These are phyloP conservation scores for Leptoclinus maculatus DNA, from an alignment of 2,797 vertebrate species.

Conservation along the genomic window DNA sequence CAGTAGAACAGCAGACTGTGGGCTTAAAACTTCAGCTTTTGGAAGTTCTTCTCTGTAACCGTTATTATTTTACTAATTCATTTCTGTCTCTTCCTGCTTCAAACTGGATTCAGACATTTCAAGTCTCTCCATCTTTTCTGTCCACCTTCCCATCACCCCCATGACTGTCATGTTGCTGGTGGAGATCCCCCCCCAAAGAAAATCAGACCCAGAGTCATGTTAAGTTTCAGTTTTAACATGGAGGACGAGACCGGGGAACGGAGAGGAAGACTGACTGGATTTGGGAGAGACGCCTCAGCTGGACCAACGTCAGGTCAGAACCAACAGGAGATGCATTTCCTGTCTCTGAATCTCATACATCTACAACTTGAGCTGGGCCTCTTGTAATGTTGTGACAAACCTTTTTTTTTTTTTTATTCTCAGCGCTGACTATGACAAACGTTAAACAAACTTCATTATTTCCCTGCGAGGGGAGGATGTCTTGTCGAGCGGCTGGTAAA, in stretches of 20 bases:
- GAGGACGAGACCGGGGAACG: background rate
- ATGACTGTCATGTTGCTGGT: too few species aligned
- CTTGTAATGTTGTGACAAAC: background rate
- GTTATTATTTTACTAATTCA: background rate
- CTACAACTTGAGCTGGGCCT: background rate
- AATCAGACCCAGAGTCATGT: background rate
- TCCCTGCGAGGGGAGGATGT: conserved; percentile 15
- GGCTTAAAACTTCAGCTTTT: too few species aligned
- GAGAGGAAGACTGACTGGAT: conserved; percentile 12
- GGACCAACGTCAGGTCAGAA: background rate
- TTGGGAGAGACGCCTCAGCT: background rate
- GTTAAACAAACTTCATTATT: conserved; percentile 23
- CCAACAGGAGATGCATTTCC: background rate
- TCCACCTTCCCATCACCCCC: too few species aligned
- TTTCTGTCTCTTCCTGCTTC: background rate
- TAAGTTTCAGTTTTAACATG: background rate
- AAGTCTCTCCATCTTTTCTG: background rate
- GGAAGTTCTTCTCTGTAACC: too few species aligned
- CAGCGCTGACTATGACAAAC: conserved; percentile 18
- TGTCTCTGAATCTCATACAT: background rate
- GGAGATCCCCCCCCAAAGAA: too few species aligned
- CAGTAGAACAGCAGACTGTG: too few species aligned
- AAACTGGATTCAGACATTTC: background rate
- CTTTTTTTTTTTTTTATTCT: background rate
- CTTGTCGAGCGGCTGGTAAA: conserved; percentile 26